phyloP scores from a whole-genome alignment of 2,113 vertebrate species.

The Myotis yumanensis region DNA sequence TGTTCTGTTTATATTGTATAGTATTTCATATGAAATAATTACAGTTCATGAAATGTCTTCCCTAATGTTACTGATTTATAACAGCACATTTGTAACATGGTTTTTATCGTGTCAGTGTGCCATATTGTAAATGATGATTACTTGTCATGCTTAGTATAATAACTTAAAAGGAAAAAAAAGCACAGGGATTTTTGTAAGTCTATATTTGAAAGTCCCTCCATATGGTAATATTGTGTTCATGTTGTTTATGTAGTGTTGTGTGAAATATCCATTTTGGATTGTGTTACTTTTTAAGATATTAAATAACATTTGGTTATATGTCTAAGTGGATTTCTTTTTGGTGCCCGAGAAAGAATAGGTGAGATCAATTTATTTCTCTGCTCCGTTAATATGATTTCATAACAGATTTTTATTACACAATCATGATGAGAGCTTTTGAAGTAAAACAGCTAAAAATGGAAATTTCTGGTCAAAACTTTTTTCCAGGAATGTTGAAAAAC shows the following conservation, averaged over 20 bases:
- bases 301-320: slow-evolving; percentile 98
- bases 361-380: slow-evolving; percentile 56
- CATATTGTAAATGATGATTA: slow-evolving; percentile 99
- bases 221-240: slow-evolving; percentile 97
- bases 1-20: slow-evolving; percentile 97
- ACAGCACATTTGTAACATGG: slow-evolving; percentile 96
- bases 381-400: neutral
- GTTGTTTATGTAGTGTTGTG: slow-evolving; percentile 97
- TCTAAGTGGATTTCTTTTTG: slow-evolving; percentile 88
- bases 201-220: slow-evolving; percentile 98
- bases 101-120: slow-evolving; percentile 97
- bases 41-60: slow-evolving; percentile 99
- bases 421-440: slow-evolving; percentile 12
- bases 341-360: slow-evolving; percentile 55
- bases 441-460: slow-evolving; percentile 8
- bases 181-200: slow-evolving; percentile 97
- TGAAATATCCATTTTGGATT: slow-evolving; percentile 97
- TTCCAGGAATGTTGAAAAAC: slow-evolving; percentile 15
- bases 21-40: slow-evolving; percentile 96
- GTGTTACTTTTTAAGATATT: slow-evolving; percentile 99
- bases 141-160: slow-evolving; percentile 99
- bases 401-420: neutral
- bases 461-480: slow-evolving; percentile 22
- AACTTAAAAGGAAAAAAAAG: slow-evolving; percentile 92
- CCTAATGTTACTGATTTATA: slow-evolving; percentile 96